Base-by-base conservation (phyloP, 1,140 invertebrate species). In the Pseudachorutes palmiensis region DNA sequence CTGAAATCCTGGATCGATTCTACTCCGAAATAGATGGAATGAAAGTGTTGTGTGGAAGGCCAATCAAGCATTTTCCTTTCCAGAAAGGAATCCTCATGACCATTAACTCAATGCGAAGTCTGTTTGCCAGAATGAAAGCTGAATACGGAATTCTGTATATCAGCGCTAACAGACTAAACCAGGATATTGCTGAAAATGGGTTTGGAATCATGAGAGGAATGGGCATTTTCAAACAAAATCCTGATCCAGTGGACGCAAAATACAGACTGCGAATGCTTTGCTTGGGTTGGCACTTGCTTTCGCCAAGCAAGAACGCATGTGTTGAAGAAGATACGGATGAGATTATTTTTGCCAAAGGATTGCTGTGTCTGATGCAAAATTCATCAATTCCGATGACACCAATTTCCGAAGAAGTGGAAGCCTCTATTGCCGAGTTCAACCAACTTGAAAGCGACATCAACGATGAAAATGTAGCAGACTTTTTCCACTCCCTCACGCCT, bases 51-150 rank as follows among this genome's bases (percentile, higher is more conserved):
- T 12, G 36, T 45, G 9, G 9, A 12, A 58, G n/a, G 24, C 28
- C 55, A 5, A 58, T 24, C 5, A 29, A 22, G n/a, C 55, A 24
- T 22, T 58, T 24, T 58, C 55, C 55, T 9, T 58, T 58, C 28
- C 55, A 58, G 55, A 58, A 58, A 29, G 55, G 55, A 58, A 58
- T 58, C 5, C 24, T 58, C 5, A 58, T 58, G 55, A 58, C 55
- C 28, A 58, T 58, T 12, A 22, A 22, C n/a, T 58, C 55, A 12
- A 5, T 58, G 55, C 5, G 22, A 24, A 29, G 12, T 9, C 5
- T 58, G 28, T 58, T 58, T 29, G 28, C n/a, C 22, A 58, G 5
- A 9, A 24, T 12, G 22, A 58, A 58, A 58, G 12, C 9, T 58
- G 5, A 58, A 22, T 5, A 5, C 55, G n/a, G 28, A 29, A 58